Evolutionary conservation across 2,888 invertebrate genomes (phyloP).

Genomic region (Bellardia bayeri): DNA sequence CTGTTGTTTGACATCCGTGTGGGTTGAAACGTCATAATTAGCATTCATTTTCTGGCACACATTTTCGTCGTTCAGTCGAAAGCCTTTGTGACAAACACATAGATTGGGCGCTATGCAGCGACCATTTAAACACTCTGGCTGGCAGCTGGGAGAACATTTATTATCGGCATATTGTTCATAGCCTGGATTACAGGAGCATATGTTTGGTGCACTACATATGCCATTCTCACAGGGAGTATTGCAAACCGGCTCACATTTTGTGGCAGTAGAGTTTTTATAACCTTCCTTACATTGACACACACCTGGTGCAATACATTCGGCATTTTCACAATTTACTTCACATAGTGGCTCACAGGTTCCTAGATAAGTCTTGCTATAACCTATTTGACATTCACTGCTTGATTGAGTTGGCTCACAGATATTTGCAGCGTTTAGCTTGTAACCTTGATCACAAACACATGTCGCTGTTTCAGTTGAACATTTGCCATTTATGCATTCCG

Average conservation of each 20-base stretch:
- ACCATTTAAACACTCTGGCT: conserved; percentile 54
- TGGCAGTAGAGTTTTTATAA: conserved; percentile 13
- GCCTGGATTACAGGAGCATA: conserved; percentile 66
- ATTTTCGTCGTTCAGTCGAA: neutral
- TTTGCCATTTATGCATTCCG: conserved; percentile 78
- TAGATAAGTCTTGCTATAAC: conserved; percentile 19
- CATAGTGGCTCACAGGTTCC: conserved; percentile 76
- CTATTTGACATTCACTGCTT: conserved; percentile 70
- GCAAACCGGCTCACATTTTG: conserved; percentile 68
- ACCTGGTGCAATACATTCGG: conserved; percentile 87
- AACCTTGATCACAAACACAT: conserved; percentile 82
- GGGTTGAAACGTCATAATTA: neutral
- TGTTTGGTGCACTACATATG: conserved; percentile 63
- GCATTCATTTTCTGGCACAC: neutral
- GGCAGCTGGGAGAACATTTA: conserved; percentile 29
- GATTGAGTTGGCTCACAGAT: conserved; percentile 58
- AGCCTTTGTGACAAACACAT: conserved; percentile 62
- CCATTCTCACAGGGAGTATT: conserved; percentile 61
- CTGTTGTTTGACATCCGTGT: neutral
- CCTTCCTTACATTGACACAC: conserved; percentile 82
- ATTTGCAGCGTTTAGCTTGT: conserved; percentile 14
- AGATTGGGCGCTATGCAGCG: conserved; percentile 63
- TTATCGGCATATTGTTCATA: neutral
- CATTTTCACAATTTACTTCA: conserved; percentile 87
- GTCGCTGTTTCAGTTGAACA: conserved; percentile 52